A percentile compares a stretch with the other conserved stretches of the same genome.
These are phyloP conservation scores for Cataglyphis cursor DNA, from an alignment of 2,888 invertebrate species.

Conservation along the genomic window DNA sequence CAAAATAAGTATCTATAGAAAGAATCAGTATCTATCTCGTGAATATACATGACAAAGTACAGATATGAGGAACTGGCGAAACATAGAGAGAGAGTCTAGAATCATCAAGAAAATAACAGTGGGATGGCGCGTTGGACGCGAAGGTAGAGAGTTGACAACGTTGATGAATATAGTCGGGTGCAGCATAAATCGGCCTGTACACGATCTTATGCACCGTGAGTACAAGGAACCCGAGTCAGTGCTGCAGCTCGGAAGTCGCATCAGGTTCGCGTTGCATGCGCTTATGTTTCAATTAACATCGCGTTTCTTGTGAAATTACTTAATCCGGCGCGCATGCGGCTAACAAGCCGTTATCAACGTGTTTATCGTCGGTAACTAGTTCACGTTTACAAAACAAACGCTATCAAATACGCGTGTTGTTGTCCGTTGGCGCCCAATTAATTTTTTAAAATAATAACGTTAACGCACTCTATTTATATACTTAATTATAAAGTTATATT, in stretches of 20 bases:
- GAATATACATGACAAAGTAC: not conserved
- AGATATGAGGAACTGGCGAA: not conserved
- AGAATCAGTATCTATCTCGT: not conserved
- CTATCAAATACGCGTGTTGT: not conserved
- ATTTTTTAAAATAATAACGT: not conserved
- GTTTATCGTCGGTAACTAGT: constrained; percentile 56
- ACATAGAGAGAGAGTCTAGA: not conserved
- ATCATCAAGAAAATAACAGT: not conserved
- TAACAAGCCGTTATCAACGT: constrained; percentile 63
- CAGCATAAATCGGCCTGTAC: not conserved
- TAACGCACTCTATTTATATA: not conserved
- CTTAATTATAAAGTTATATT: not conserved
- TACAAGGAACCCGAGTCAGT: constrained; percentile 15
- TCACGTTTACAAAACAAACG: constrained; percentile 1
- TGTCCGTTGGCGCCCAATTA: not conserved
- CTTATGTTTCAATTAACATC: constrained; percentile 79
- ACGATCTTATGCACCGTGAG: not conserved
- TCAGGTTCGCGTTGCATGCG: constrained; percentile 61
- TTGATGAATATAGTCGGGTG: constrained; percentile 35
- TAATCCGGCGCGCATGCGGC: constrained; percentile 62
- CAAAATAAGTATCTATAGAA: not conserved
- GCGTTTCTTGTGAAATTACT: constrained; percentile 75
- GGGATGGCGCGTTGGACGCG: not conserved
- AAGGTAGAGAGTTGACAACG: constrained; percentile 27
- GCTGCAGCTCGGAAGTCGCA: not conserved